These are phyloP conservation scores for Malacoraja senta DNA, from an alignment of 2,797 vertebrate genomes.

Conservation along the genomic window DNA sequence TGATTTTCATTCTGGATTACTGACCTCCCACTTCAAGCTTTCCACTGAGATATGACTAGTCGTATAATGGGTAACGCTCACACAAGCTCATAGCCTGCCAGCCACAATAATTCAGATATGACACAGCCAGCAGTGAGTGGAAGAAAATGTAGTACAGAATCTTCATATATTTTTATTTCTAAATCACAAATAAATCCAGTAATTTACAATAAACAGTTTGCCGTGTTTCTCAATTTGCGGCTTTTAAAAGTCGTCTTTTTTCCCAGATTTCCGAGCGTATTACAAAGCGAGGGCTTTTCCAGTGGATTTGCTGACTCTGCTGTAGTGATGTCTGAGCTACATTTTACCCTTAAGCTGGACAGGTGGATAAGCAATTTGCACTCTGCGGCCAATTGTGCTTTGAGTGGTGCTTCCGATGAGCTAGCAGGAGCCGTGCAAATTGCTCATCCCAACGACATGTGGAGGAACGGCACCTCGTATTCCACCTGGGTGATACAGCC, in stretches of 20 bases:
- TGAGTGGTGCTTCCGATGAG: too few relatives aligned
- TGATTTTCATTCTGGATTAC: constrained; percentile 38
- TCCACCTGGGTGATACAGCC: too few relatives aligned
- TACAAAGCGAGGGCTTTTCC: not conserved
- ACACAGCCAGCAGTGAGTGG: not conserved
- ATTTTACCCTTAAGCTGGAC: not conserved
- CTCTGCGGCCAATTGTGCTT: not conserved
- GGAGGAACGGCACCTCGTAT: too few relatives aligned
- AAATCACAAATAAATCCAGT: not conserved
- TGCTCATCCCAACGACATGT: not conserved
- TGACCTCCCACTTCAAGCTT: constrained; percentile 30
- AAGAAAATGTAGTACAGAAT: not conserved
- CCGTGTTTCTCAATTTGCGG: not conserved
- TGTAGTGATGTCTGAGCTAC: not conserved
- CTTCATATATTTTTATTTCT: not conserved
- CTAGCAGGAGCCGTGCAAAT: not conserved
- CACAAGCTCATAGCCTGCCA: constrained; percentile 12
- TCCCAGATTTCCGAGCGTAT: not conserved
- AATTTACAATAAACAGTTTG: constrained; percentile 2
- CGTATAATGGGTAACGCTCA: constrained; percentile 29
- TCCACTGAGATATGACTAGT: constrained; percentile 34
- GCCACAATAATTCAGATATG: not conserved
- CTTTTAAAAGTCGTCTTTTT: not conserved
- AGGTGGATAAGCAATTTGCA: not conserved
- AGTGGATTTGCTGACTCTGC: not conserved